Evolutionary conservation across 2,888 invertebrate genomes (phyloP).

Genomic region (Lucinisca nassula): DNA sequence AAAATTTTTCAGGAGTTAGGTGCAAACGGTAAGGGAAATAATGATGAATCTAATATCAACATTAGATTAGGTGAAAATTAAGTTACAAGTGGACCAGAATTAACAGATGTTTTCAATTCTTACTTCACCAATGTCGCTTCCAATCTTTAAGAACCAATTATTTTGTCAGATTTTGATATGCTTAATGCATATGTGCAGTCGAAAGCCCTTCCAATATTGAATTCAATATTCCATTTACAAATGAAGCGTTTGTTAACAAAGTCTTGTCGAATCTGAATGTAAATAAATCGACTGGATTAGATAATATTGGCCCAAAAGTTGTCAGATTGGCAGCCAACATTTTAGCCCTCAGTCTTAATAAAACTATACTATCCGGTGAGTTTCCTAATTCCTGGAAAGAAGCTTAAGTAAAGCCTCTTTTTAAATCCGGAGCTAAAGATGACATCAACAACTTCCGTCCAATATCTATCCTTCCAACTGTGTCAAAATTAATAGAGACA

Average conservation of each 20-base stretch:
- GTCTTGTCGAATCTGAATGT: not conserved
- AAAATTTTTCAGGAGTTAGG: too few species aligned
- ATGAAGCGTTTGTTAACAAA: not conserved
- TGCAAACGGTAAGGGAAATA: too few species aligned
- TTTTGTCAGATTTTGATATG: not conserved
- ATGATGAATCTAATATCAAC: not conserved
- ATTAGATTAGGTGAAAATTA: not conserved
- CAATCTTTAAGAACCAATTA: not conserved
- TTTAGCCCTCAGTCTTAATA: not conserved
- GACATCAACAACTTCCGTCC: not conserved
- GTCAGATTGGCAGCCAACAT: not conserved
- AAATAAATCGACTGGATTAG: not conserved
- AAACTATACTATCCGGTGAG: not conserved
- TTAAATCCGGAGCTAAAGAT: not conserved
- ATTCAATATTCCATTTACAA: not conserved
- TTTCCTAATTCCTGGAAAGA: not conserved
- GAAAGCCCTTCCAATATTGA: not conserved
- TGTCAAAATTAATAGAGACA: not conserved
- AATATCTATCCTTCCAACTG: not conserved
- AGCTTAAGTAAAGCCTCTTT: not conserved
- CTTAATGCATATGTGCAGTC: not conserved
- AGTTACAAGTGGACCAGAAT: not conserved
- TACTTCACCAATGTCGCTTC: not conserved
- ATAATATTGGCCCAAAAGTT: not conserved
- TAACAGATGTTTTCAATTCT: not conserved